Base-by-base conservation (phyloP, 2,888 invertebrate genomes). In the Athalia cordata region DNA sequence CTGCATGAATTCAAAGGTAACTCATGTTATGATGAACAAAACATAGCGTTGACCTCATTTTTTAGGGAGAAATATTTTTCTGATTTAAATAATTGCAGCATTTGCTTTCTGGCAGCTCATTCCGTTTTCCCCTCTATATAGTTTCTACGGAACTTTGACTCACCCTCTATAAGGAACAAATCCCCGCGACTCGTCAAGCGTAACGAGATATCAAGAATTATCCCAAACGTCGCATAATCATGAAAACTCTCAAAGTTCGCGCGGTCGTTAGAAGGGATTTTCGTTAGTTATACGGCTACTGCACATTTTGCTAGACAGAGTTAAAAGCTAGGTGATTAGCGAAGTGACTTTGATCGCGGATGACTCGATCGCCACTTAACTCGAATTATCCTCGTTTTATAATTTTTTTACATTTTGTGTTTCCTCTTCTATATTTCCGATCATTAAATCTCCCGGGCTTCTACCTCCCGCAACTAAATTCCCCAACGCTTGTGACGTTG, bases 21-120 rank as follows among this genome's bases (percentile, higher is more conserved):
- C 15, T 8, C 66, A 49, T 49, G 15, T 29, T 15, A 9, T 8
- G 15, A 45, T 47, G 59, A 43, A 57, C 47, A 8, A 57, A 29
- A 29, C 13, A 72, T 45, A 72, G 57, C 13, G 45, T 5, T 49
- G 50, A 50, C 45, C 55, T 75, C 62, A 75, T 75, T 75, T 75
- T 45, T 59, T 7, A 43, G 45, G 13, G 79, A 76, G 80, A 80
- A 83, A 82, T 82, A 81, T 82, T 82, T 81, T 70, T 80, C 80
- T 79, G 74, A 80, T 83, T 82, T 83, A 80, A 83, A 83, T 83
- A 83, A 83, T 82, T 82, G 76, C 80, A 67, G 78, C 82, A 78
- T 79, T 80, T 79, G 45, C 74, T 78, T 78, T 64, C 68, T 65
- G 50, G 61, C 64, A 29, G 29, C 52, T 75, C 29, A 15, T 76